Base-by-base conservation (phyloP, 2,113 vertebrate genomes). In the Lampris incognitus region DNA sequence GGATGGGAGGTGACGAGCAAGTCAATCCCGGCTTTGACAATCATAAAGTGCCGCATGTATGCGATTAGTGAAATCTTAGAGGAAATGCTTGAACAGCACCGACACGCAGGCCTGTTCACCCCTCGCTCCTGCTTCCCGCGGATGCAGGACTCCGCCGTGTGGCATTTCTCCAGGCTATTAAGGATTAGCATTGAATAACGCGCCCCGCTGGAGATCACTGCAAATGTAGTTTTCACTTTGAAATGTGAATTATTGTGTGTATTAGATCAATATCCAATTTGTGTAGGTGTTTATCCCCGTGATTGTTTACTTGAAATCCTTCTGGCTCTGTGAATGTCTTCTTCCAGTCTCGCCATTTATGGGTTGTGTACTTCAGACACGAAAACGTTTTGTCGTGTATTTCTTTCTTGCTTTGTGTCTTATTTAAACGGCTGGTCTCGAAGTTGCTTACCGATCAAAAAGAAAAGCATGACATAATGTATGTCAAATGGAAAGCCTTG, bases 41-140 rank as follows among this genome's bases (percentile, higher is more conserved):
- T 69, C 66, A 68, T 9, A 68, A 11, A 56, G 9, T 56, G 46
- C 42, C 41, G 60, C 24, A 48, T 72, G 8, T 11, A 67, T 62
- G 58, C 54, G 49, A 46, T 72, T 63, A 4, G 24, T 63, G 44
- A 54, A 24, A 56, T 59, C 13, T 41, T 6, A 46, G 72, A 40
- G 5, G 54, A 64, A 50, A 76, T 49, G 46, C 9, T 5, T 46
- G 0, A 52, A 39, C 3, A 69, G 59, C 36, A 74, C 62, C 71
- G 72, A 56, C 42, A 64, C 24, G 24, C 11, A 56, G 37, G 44
- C 10, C 9, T n/a, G 48, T 68, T 39, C 9, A 63, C 42, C 1
- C 38, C n/a, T 2, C 6, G 65, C 3, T 38, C 44, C 52, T 44
- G 55, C 36, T 8, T 41, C 24, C 24, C 24, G 24, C 24, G 24